A percentile compares a stretch with the other conserved stretches of the same genome.
These are phyloP conservation scores for Mycetomoellerius zeteki DNA, from an alignment of 1,140 invertebrate species.

Conservation along the genomic window DNA sequence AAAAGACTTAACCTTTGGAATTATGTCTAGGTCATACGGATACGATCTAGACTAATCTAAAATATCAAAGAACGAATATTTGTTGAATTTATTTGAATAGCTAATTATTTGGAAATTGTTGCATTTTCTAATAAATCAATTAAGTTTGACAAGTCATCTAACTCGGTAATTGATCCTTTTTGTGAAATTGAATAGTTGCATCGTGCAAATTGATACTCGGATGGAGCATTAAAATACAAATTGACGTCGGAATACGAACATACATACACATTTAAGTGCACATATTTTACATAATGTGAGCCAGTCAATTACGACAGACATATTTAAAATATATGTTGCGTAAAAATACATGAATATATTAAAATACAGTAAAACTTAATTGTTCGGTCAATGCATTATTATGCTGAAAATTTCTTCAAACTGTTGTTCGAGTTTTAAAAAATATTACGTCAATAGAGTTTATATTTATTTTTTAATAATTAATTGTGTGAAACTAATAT, in stretches of 20 bases:
- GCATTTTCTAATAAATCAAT: conserved; percentile 24
- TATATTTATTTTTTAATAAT: too few species aligned
- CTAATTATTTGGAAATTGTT: neutral
- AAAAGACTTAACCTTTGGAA: conserved; percentile 25
- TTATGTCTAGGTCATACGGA: neutral
- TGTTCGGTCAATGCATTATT: too few species aligned
- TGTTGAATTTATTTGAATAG: conserved; percentile 25
- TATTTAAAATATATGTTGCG: neutral
- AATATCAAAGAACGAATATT: conserved; percentile 7
- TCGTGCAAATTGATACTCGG: neutral
- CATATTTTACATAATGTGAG: neutral
- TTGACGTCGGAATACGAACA: neutral
- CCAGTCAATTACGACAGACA: neutral
- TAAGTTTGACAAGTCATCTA: neutral
- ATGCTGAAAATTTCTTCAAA: too few species aligned
- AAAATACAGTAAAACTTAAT: too few species aligned
- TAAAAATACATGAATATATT: neutral
- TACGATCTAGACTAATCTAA: conserved; percentile 12
- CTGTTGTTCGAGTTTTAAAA: too few species aligned
- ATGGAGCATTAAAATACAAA: neutral
- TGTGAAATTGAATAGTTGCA: neutral
- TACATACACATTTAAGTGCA: neutral
- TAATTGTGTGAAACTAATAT: too few species aligned
- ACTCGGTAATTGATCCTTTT: neutral
- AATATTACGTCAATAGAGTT: too few species aligned